Evolutionary conservation across 2,888 invertebrate genomes (phyloP).

Genomic region (Bembecia ichneumoniformis): DNA sequence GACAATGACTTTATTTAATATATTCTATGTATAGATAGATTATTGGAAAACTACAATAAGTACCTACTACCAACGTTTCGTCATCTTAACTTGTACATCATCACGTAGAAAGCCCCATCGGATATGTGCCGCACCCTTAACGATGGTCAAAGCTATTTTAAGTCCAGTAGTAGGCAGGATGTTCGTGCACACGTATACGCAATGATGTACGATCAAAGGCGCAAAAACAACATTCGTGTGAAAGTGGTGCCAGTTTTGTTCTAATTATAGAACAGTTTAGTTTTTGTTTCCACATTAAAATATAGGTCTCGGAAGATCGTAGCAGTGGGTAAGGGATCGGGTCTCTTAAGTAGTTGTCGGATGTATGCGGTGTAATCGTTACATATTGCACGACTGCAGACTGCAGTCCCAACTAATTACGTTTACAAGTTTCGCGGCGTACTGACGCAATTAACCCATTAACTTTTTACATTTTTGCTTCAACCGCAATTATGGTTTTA

Average conservation of each 20-base stretch:
- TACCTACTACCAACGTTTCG: too few relatives aligned
- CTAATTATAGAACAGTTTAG: slow-evolving; percentile 9
- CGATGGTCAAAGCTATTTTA: not conserved
- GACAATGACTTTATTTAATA: too few relatives aligned
- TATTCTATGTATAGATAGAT: too few relatives aligned
- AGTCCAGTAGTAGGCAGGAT: not conserved
- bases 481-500: not conserved
- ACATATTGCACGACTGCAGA: not conserved
- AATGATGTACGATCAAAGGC: not conserved
- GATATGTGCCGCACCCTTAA: not conserved
- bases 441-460: slow-evolving; percentile 29
- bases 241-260: not conserved
- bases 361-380: not conserved
- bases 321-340: not conserved
- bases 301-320: slow-evolving; percentile 9
- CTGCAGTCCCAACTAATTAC: slow-evolving; percentile 16
- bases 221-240: not conserved
- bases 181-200: not conserved
- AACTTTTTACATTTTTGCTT: slow-evolving; percentile 9
- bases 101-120: too few relatives aligned
- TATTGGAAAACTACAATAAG: too few relatives aligned
- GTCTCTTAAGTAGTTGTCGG: slow-evolving; percentile 6
- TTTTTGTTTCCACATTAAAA: slow-evolving; percentile 11
- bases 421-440: slow-evolving; percentile 20
- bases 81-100: too few relatives aligned